These are phyloP conservation scores for Genyomyrus donnyi DNA, from an alignment of 2,113 vertebrate genomes.

Conservation along the genomic window DNA sequence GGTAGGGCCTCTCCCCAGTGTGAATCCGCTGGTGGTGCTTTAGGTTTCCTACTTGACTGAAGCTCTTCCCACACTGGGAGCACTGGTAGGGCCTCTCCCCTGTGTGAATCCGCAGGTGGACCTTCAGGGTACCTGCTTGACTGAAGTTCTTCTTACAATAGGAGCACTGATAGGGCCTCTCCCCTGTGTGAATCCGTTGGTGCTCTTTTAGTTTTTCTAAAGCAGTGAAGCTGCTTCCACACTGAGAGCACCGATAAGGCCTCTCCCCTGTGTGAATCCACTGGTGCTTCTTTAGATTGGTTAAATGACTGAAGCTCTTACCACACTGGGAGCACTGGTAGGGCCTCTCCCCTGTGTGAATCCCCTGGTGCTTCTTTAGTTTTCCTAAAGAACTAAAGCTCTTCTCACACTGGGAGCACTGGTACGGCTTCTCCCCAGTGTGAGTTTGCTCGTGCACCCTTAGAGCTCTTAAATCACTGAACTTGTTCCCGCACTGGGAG, in stretches of 20 bases:
- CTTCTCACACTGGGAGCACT: neutral
- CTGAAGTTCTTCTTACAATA: neutral
- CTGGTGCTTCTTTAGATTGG: neutral
- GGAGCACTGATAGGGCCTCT: neutral
- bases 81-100: neutral
- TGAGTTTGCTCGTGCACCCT: neutral
- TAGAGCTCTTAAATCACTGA: neutral
- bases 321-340: neutral
- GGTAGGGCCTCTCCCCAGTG: neutral
- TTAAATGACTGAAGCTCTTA: neutral
- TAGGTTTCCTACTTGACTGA: neutral
- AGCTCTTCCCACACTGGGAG: neutral
- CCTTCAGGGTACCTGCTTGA: neutral
- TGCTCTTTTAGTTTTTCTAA: neutral
- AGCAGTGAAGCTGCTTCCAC: neutral
- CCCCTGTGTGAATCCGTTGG: neutral
- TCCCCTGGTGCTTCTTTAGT: neutral
- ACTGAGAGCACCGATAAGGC: neutral
- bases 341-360: neutral
- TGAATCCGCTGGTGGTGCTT: neutral
- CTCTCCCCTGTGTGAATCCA: neutral
- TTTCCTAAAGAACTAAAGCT: neutral
- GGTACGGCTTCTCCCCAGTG: neutral
- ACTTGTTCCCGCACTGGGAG: neutral
- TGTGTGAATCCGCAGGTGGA: neutral